phyloP scores from a whole-genome alignment of 1,140 invertebrate species.

The Drosophila chauvacae region DNA sequence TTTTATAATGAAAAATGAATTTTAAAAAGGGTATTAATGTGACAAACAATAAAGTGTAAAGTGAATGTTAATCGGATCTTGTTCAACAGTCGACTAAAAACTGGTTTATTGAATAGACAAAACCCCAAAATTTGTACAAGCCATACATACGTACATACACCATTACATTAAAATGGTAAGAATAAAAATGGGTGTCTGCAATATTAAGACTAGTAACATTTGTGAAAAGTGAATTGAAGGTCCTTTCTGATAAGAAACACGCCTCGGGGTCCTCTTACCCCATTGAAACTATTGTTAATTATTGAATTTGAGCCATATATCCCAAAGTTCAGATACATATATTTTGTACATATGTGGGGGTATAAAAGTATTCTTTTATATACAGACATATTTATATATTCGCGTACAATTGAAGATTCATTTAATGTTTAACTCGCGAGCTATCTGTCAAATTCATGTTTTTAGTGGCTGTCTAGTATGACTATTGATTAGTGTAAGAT shows the following conservation, averaged over 20 bases:
- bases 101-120: conserved; percentile 1
- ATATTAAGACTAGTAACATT: conserved; percentile 1
- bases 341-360: conserved; percentile 15
- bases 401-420: conserved; percentile 4
- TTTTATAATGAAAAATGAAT: conserved; percentile 59
- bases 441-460: neutral
- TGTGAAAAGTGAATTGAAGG: neutral
- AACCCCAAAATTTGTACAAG: conserved; percentile 25
- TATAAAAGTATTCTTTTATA: conserved; percentile 19
- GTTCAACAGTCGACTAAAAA: conserved; percentile 5
- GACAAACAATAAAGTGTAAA: conserved; percentile 2
- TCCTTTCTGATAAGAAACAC: neutral
- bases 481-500: conserved; percentile 7
- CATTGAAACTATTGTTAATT: neutral
- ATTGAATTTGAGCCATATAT: neutral
- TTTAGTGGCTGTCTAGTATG: neutral
- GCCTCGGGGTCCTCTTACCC: no score
- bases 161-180: conserved; percentile 64
- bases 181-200: conserved; percentile 22
- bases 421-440: neutral
- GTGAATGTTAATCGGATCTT: conserved; percentile 2
- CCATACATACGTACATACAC: conserved; percentile 30
- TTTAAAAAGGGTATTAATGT: conserved; percentile 20
- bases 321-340: conserved; percentile 14
- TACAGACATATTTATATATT: conserved; percentile 17